phyloP scores from a whole-genome alignment of 2,797 vertebrate species.

The Pseudocheirus occidentalis region DNA sequence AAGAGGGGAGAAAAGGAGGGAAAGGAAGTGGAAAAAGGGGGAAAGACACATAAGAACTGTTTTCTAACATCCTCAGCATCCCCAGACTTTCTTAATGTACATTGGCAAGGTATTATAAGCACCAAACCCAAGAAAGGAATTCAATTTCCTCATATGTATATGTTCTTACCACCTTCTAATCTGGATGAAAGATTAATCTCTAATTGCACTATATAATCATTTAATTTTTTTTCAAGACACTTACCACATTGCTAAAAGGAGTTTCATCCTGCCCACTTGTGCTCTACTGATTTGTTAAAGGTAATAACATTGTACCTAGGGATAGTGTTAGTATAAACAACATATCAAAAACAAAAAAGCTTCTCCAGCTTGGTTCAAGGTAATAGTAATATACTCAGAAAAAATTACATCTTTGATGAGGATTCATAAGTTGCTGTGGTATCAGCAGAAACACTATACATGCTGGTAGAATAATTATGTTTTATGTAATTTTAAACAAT shows the following conservation, averaged over 20 bases:
- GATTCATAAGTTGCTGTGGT: conserved; percentile 16
- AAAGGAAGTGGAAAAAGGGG: not conserved
- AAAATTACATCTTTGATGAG: conserved; percentile 31
- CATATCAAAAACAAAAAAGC: not conserved
- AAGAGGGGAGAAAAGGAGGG: not conserved
- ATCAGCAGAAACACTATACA: not conserved
- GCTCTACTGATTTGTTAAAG: not conserved
- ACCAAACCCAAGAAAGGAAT: not conserved
- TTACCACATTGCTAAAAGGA: not conserved
- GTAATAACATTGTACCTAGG: not conserved
- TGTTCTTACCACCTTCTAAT: not conserved
- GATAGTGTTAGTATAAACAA: not conserved
- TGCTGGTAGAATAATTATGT: not conserved
- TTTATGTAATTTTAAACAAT: conserved; percentile 49
- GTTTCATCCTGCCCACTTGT: not conserved
- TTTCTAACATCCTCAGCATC: not conserved
- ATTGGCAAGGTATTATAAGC: not conserved
- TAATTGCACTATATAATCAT: not conserved
- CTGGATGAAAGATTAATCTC: not conserved
- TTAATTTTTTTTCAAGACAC: not conserved
- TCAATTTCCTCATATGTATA: not conserved
- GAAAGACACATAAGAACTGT: not conserved
- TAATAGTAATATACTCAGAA: not conserved
- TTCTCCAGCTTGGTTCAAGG: not conserved
- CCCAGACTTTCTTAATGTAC: not conserved